Evolutionary conservation across 1,140 invertebrate species (phyloP).

Genomic region (Chelonus insularis): DNA sequence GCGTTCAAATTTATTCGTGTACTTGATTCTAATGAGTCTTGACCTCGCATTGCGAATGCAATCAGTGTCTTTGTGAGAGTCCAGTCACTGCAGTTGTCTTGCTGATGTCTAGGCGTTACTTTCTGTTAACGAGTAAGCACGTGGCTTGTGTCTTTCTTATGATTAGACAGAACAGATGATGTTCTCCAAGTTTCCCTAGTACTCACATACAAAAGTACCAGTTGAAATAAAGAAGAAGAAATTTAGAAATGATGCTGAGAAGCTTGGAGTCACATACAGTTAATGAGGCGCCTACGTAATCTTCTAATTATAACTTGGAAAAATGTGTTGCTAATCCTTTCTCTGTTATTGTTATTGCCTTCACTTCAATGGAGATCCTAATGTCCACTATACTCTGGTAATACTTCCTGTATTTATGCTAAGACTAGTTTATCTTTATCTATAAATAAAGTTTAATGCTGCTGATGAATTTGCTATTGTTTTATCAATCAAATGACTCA

Average conservation of each 20-base stretch:
- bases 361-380: too few species aligned
- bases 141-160: slow-evolving; percentile 20
- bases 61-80: slow-evolving; percentile 21
- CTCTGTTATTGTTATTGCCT: too few species aligned
- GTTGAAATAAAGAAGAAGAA: neutral
- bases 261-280: slow-evolving; percentile 13
- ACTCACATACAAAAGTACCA: neutral
- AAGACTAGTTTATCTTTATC: neutral
- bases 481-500: too few species aligned
- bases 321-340: neutral
- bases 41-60: slow-evolving; percentile 28
- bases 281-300: slow-evolving; percentile 41
- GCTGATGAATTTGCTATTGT: too few species aligned
- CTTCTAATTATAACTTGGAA: neutral
- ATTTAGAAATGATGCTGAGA: neutral
- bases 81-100: neutral
- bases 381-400: neutral
- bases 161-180: neutral
- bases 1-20: slow-evolving; percentile 29
- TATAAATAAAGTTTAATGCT: too few species aligned
- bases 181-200: neutral
- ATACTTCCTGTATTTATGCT: neutral
- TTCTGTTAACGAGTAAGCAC: slow-evolving; percentile 29
- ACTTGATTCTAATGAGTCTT: slow-evolving; percentile 28
- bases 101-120: slow-evolving; percentile 26